Evolutionary conservation across 1,140 invertebrate species (phyloP).

Genomic region (Epicauta chinensis): DNA sequence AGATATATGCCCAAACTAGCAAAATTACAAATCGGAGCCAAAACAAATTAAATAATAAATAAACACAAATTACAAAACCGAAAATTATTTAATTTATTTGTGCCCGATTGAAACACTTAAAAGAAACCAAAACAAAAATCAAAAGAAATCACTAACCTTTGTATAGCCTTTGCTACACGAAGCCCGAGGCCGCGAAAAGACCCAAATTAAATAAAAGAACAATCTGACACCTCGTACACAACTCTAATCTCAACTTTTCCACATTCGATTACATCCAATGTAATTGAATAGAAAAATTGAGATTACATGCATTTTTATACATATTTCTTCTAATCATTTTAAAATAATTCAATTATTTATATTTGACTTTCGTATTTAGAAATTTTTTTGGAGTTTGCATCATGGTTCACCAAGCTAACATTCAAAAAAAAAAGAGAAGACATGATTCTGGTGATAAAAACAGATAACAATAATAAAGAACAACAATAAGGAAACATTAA

Average conservation of each 20-base stretch:
- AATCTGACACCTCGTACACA: too few relatives aligned
- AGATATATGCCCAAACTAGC: slow-evolving; percentile 30
- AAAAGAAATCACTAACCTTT: slow-evolving; percentile 35
- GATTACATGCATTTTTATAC: slow-evolving; percentile 6
- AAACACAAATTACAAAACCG: slow-evolving; percentile 1
- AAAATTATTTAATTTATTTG: background rate
- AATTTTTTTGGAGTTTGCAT: slow-evolving; percentile 13
- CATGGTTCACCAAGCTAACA: slow-evolving; percentile 16
- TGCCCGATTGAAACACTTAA: background rate
- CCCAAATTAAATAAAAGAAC: slow-evolving; percentile 11
- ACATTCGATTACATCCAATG: background rate
- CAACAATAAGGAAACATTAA: too few relatives aligned
- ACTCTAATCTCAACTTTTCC: slow-evolving; percentile 2
- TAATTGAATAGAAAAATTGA: slow-evolving; percentile 2
- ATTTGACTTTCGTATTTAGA: slow-evolving; percentile 7
- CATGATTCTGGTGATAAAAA: too few relatives aligned
- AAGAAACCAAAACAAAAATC: background rate
- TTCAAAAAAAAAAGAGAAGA: background rate
- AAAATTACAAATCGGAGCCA: slow-evolving; percentile 1
- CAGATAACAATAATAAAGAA: too few relatives aligned
- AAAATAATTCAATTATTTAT: slow-evolving; percentile 12
- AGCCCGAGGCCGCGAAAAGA: slow-evolving; percentile 29
- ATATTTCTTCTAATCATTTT: too few relatives aligned
- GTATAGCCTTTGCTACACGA: slow-evolving; percentile 40
- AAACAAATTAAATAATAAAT: slow-evolving; percentile 15